Conservation (phyloP, 2,797 vertebrate species). For the Rachycentron canadum region DNA sequence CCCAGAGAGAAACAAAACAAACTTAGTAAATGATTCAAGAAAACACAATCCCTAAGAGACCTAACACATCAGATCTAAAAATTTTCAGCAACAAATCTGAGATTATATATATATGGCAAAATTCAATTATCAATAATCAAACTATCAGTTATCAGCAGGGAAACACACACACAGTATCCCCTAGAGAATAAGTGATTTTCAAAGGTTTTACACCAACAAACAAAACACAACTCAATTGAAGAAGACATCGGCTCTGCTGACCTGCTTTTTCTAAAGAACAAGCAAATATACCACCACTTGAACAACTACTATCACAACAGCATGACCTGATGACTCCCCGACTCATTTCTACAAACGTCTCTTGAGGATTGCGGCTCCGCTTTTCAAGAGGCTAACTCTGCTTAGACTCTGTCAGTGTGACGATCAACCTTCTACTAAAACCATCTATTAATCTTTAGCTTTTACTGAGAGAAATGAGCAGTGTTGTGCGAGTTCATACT, state of each 20-base stretch:
- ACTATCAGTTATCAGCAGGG: neutral
- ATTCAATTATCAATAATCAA: neutral
- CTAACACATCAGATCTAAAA: neutral
- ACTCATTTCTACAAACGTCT: neutral
- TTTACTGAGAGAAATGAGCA: neutral
- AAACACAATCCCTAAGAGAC: neutral
- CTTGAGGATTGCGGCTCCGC: neutral
- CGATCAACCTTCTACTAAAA: neutral
- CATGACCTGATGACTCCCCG: neutral
- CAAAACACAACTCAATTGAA: neutral
- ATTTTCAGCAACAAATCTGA: neutral
- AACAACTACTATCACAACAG: neutral
- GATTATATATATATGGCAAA: neutral
- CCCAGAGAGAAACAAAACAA: neutral
- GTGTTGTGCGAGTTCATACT: too few relatives aligned
- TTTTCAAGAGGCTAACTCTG: neutral
- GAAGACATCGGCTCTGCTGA: neutral
- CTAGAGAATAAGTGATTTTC: neutral
- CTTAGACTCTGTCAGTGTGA: neutral
- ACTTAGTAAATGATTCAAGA: neutral
- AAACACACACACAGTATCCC: neutral
- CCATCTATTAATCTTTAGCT: neutral
- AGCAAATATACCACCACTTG: neutral
- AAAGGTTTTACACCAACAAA: neutral
- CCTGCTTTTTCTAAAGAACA: neutral